A percentile compares a stretch with the other conserved stretches of the same genome.
Conservation (phyloP, 1,140 invertebrate genomes). For the Saccostrea echinata region DNA sequence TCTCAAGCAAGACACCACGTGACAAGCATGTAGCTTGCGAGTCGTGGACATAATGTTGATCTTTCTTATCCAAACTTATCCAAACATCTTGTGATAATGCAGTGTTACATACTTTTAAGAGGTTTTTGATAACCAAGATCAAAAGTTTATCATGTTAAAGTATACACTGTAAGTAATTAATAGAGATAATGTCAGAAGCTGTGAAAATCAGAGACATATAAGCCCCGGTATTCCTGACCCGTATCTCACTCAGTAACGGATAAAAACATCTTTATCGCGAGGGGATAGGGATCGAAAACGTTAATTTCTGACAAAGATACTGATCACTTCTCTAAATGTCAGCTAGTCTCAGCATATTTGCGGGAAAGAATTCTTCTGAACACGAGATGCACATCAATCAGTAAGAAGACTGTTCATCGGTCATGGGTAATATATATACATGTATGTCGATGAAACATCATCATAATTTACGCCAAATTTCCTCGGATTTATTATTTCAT, state of each 20-base stretch:
- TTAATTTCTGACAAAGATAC: slow-evolving; percentile 15
- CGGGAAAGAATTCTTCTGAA: not conserved
- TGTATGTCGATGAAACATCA: not conserved
- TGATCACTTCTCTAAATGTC: not conserved
- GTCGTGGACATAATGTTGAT: not conserved
- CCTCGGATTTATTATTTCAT: not conserved
- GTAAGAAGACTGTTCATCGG: no score
- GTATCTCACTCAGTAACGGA: not conserved
- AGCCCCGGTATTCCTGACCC: not conserved
- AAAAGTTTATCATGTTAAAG: not conserved
- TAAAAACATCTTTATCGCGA: not conserved
- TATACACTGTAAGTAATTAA: not conserved
- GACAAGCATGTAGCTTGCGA: not conserved
- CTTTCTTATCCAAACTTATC: not conserved
- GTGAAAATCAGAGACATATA: not conserved
- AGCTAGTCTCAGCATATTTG: not conserved
- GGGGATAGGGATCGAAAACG: not conserved
- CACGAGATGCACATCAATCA: not conserved
- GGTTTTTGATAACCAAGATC: not conserved
- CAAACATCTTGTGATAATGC: not conserved
- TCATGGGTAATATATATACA: not conserved
- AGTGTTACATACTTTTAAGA: not conserved
- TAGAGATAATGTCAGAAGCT: not conserved
- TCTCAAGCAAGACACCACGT: not conserved
- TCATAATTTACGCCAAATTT: not conserved